Percentiles rank a stretch among this genome's conserved stretches.
phyloP scores from a whole-genome alignment of 2,888 invertebrate species.

The Disparrhopalites patrizii region DNA sequence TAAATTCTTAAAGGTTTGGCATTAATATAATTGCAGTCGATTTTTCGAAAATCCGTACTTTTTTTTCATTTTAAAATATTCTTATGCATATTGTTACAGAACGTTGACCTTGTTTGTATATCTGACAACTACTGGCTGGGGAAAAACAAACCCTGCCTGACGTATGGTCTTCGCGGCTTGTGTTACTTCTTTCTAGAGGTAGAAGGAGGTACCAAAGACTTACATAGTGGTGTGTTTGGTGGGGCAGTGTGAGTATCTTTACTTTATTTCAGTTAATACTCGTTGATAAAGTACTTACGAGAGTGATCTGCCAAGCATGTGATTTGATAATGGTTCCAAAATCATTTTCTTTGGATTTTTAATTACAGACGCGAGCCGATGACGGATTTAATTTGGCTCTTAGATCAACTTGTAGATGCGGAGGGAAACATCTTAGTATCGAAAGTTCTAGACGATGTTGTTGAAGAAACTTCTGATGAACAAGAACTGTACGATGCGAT shows the following conservation, averaged over 20 bases:
- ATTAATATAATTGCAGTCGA: neutral
- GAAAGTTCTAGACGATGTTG: constrained; percentile 79
- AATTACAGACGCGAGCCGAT: constrained; percentile 54
- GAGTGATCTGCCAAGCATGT: neutral
- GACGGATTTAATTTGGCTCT: constrained; percentile 81
- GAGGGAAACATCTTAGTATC: constrained; percentile 85
- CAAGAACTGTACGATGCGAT: constrained; percentile 71
- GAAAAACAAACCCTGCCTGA: constrained; percentile 90
- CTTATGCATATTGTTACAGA: constrained; percentile 51
- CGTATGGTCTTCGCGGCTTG: constrained; percentile 92
- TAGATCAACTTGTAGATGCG: constrained; percentile 77
- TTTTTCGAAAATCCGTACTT: neutral
- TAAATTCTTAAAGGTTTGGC: constrained; percentile 61
- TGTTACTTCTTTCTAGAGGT: constrained; percentile 87
- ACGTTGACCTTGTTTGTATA: constrained; percentile 91
- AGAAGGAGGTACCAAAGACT: constrained; percentile 81
- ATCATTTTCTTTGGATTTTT: neutral
- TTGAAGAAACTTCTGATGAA: constrained; percentile 66
- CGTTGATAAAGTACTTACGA: neutral
- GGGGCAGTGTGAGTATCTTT: constrained; percentile 75
- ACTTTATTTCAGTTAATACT: too few relatives aligned
- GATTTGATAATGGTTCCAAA: neutral
- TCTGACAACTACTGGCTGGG: constrained; percentile 99
- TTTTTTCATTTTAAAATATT: neutral
- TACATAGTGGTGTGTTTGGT: constrained; percentile 94